Base-by-base conservation (phyloP, 2,797 vertebrate genomes). In the Myotis findleyi region DNA sequence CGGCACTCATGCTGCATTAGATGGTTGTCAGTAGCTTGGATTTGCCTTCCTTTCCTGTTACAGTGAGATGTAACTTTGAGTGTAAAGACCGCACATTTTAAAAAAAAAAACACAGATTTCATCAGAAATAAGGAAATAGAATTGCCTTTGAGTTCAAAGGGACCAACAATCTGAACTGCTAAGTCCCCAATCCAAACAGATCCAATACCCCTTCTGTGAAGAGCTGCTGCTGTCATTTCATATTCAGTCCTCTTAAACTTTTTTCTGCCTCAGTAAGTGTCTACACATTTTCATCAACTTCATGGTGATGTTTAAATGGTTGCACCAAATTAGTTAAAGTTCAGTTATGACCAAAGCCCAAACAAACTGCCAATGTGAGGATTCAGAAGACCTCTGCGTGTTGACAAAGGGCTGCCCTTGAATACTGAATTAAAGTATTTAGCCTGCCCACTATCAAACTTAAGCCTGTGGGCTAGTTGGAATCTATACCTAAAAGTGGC, bases 401-500 rank as follows among this genome's bases (percentile, higher is more conserved):
- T 53, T 53, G 12, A 82, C 68, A 30, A 47, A 90, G 23, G 38
- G 30, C 47, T 36, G 25, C 14, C 77, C 36, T 5, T 73, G 55
- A 55, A 66, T 47, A 57, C 20, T 81, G 57, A 93, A 53, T 64
- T 41, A 68, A 82, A 75, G 25, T 21, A 72, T 71, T 92, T 87
- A 79, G 27, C 44, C 21, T 62, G 30, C 1, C 33, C 20, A 23
- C 71, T 93, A 76, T 87, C 57, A 79, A 71, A 71, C 47, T 71
- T 69, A 87, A 38, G 23, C 57, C 44, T 89, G 7, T 69, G 33
- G 41, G n/a, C 13, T 92, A 69, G 90, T 47, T 91, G 38, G 59
- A 85, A 92, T 93, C 25, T 68, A 72, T 76, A 77, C 25, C 41
- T 83, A 64, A 89, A 85, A 82, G 68, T 25, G 18, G 53, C 27